Evolutionary conservation across 2,113 vertebrate genomes (phyloP), one percentile per base, ranked within the genome.

Genomic region (Cryptotis parvus): DNA sequence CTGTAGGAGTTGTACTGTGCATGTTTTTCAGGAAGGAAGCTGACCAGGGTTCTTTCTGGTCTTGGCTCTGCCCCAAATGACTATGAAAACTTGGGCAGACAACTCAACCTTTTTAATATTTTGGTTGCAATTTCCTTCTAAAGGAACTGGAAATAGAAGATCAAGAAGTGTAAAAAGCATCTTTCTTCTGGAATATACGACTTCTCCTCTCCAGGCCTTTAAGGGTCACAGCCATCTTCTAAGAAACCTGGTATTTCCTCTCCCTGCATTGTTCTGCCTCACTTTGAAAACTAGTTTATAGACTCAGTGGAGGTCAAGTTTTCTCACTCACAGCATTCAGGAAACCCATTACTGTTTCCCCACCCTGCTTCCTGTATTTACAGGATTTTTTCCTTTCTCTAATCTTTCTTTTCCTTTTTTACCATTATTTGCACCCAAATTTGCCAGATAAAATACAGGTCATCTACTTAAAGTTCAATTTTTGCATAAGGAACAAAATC

Each of bases 381-480:
- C 89, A 76, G 68, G 16, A 72, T 89, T 45, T 33, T 55, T 37
- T 81, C 12, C 35, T 49, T 65, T 70, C 9, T 11, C 27, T 29
- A 29, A 55, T 73, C 61, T 29, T 37, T 20, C 61, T 63, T 80
- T 33, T 70, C 31, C 77, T 86, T 76, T 45, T 86, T 76, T 45
- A 58, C 90, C 52, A 80, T 20, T 63, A 85, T 9, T 27, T 75
- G 43, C 18, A 76, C n/a, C 26, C 72, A 83, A 31, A 9, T n/a
- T 31, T 22, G 11, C 22, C 39, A 89, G 41, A 43, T 61, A 87
- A 77, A 84, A 87, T 76, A 68, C 16, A 70, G 43, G 41, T 63
- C 16, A 39, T 26, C 24, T 41, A 35, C 9, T 43, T 81, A 74
- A 83, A 92, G 70, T 6, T 88, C 61, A 90, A 58, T 89, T 77